Percentiles rank a stretch among this genome's conserved stretches.
phyloP scores from a whole-genome alignment of 2,888 invertebrate genomes.

The Microctonus brassicae region DNA sequence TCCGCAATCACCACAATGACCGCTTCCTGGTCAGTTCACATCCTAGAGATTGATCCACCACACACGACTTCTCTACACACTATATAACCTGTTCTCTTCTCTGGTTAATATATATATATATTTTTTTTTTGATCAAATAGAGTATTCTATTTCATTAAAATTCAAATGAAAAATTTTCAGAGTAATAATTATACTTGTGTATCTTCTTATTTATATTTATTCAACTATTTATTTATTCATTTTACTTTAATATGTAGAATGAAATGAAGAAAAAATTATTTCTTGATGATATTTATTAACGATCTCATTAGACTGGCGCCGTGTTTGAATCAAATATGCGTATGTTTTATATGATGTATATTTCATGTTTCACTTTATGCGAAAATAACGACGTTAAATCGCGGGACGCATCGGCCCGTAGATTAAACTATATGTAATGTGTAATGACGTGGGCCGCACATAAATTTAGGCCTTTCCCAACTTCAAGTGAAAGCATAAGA shows the following conservation, averaged over 20 bases:
- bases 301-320: no score
- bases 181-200: no score
- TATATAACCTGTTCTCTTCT: conserved; percentile 3
- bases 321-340: not conserved
- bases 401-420: conserved; percentile 16
- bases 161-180: not conserved
- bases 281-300: no score
- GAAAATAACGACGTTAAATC: conserved; percentile 32
- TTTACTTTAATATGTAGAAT: no score
- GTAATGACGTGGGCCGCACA: conserved; percentile 28
- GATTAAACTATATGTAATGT: conserved; percentile 35
- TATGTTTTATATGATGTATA: not conserved
- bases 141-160: not conserved
- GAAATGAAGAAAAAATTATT: no score
- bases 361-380: not conserved
- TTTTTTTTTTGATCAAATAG: not conserved
- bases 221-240: no score
- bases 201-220: no score
- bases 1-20: conserved; percentile 34
- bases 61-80: not conserved
- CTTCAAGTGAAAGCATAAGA: conserved; percentile 23
- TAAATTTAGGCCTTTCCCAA: conserved; percentile 45
- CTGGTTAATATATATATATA: conserved; percentile 2
- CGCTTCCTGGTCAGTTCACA: conserved; percentile 28
- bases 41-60: conserved; percentile 11